Evolutionary conservation across 2,888 invertebrate genomes (phyloP), one percentile per base, ranked within the genome.

Genomic region (Synanthedon formicaeformis): DNA sequence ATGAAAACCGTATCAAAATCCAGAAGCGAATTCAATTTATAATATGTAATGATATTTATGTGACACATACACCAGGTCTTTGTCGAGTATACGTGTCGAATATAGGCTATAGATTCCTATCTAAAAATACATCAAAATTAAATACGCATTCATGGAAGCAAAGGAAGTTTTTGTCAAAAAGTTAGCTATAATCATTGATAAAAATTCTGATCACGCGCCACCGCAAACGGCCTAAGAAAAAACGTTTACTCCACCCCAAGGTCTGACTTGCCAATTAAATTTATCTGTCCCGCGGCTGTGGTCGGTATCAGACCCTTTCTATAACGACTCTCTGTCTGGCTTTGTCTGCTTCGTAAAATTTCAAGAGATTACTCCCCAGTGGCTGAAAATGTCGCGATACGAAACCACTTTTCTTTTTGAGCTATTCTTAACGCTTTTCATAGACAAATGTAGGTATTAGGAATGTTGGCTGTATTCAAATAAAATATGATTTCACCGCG

Each of bases 211-310:
- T 48, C 56, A 56, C 56, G 55, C 50, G 41, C 55, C 50, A 49
- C 48, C 45, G 49, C 51, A 51, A 55, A 56, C 55, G 52, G 50
- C 50, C 23, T 53, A 51, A 55, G 34, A 34, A 53, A 56, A 55
- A 56, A 53, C 55, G 52, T 55, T 56, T 53, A 48, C 52, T 53
- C 50, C 51, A 48, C 55, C 55, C 55, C 53, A 50, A 56, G 52
- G 53, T 57, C 56, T 51, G 52, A 53, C 57, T 59, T 56, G 55
- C 62, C 71, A 69, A 73, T 73, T 70, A 67, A 67, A 65, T 68
- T 63, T 70, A 73, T 73, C 61, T 65, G 68, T 73, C 73, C 71
- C 71, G 58, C 62, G 71, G 60, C 64, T 64, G 63, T 58, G 65
- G 62, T 67, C 58, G 56, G 59, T 56, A 57, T 41, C 52, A 34